A percentile compares a stretch with the other conserved stretches of the same genome.
Evolutionary conservation across 2,113 vertebrate genomes (phyloP).

Genomic region (Pyrgilauda ruficollis): DNA sequence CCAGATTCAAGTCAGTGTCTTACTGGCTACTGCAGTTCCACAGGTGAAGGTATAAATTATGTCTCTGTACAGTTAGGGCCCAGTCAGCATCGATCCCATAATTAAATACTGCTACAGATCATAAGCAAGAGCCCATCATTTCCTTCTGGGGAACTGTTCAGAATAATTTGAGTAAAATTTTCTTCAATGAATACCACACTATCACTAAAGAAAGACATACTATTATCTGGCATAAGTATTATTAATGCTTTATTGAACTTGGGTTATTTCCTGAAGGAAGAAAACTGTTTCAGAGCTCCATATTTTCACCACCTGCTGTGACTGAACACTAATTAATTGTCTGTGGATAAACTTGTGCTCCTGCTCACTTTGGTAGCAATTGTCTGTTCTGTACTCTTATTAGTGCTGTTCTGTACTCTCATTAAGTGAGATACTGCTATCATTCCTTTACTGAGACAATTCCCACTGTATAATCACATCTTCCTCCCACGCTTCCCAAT

Average conservation of each 20-base stretch:
- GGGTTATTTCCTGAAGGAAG: conserved; percentile 2
- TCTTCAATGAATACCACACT: neutral
- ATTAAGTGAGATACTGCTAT: neutral
- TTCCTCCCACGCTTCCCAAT: neutral
- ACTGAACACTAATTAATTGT: neutral
- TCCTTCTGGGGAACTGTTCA: neutral
- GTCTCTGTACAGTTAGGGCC: neutral
- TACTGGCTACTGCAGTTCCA: neutral
- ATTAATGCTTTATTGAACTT: neutral
- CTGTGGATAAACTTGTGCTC: neutral
- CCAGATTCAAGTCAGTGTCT: neutral
- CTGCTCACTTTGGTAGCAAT: neutral
- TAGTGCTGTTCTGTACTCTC: neutral
- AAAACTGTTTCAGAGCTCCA: neutral
- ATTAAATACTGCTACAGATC: neutral
- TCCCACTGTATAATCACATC: neutral
- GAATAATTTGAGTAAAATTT: neutral
- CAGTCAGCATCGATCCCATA: accelerated
- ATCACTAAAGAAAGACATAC: neutral
- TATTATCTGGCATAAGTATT: neutral
- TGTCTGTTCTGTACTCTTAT: neutral
- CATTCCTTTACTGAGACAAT: neutral
- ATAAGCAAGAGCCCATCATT: neutral
- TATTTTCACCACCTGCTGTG: neutral
- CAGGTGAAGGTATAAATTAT: neutral